Evolutionary conservation across 2,113 vertebrate species (phyloP), one percentile per base, ranked within the genome.

Genomic region (Bombycilla garrulus): DNA sequence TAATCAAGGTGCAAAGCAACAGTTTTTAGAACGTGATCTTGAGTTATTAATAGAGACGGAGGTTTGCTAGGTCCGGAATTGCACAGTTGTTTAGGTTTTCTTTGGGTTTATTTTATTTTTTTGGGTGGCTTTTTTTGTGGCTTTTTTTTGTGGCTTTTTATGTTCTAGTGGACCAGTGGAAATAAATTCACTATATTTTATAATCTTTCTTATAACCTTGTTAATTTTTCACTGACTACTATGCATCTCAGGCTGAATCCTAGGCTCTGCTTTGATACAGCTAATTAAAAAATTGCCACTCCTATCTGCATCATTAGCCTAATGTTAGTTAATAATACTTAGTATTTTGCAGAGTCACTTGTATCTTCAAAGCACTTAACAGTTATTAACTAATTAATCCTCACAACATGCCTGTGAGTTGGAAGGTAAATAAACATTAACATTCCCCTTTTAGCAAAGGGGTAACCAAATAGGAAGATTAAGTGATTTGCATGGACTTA

Each of bases 331-430:
- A 95, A 89, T 93, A 93, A 86, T 86, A 65, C 86, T 95, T 90
- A 76, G 88, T 67, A 50, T 85, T 92, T 82, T 79, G 60, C 81
- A 86, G 77, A 82, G 89, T 85, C 80, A 61, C 81, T 97, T 92
- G 70, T 81, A 48, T 95, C 87, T 92, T 90, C 74, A 66, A 79
- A 92, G 77, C 58, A 67, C 89, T 96, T 95, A 94, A 84, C 78
- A 88, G 91, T 83, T 95, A 96, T 95, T 97, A 97, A 93, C 94
- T 96, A 90, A 92, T 96, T 95, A 95, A 97, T 92, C 88, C 81
- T 96, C 91, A 67, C 71, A 81, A 91, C 42, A 62, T 91, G 87
- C 78, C 92, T 96, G 71, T 56, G 47, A 92, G 70, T 81, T 95
- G 80, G 64, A 94, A 58, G 28, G 79, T 87, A 95, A 94, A 93